Base-by-base conservation (phyloP, 1,140 invertebrate species). In the Drosophila funebris region DNA sequence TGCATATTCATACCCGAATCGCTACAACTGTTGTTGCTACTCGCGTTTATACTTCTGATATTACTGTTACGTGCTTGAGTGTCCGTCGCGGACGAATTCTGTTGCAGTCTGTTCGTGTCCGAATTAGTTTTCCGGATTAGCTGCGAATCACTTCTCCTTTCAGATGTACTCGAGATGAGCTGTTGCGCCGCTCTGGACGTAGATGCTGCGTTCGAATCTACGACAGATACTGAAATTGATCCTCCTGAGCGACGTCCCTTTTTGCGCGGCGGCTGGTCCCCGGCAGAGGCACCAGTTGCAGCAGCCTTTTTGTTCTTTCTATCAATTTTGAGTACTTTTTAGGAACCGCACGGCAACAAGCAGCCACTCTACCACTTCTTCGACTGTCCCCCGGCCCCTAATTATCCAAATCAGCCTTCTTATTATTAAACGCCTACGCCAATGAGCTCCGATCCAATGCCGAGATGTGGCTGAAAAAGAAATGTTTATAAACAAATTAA, bases 201-300 rank as follows among this genome's bases (percentile, higher is more conserved):
- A 14, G 87, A 78, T 53, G 81, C 78, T 43, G 81, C 69, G 73
- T 77, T 71, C 60, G 68, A 76, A 61, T 62, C 73, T 52, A 72
- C 66, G 50, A 67, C 61, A 18, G 73, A 70, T 56, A 73, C 58
- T 54, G 75, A 62, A 69, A 48, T 63, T 56, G 87, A 68, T 63
- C 79, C 78, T 83, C 87, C 87, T 80, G 90, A 91, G 76, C 90
- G 90, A 82, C 88, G 88, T 88, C 91, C 89, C 87, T 91, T 90
- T 91, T 92, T 92, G 83, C 91, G 91, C 91, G 91, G 91, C 90
- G 91, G 91, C 90, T 92, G 91, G 91, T 91, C 91, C 91, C 91
- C 91, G 71, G 90, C 76, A 70, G 91, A 92, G 91, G 91, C 80
- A 91, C 91, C 89, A 90, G 91, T 91, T 81, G 91, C 91, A 90